Evolutionary conservation across 2,888 invertebrate genomes (phyloP).

Genomic region (Lissocephala sabroskyi): DNA sequence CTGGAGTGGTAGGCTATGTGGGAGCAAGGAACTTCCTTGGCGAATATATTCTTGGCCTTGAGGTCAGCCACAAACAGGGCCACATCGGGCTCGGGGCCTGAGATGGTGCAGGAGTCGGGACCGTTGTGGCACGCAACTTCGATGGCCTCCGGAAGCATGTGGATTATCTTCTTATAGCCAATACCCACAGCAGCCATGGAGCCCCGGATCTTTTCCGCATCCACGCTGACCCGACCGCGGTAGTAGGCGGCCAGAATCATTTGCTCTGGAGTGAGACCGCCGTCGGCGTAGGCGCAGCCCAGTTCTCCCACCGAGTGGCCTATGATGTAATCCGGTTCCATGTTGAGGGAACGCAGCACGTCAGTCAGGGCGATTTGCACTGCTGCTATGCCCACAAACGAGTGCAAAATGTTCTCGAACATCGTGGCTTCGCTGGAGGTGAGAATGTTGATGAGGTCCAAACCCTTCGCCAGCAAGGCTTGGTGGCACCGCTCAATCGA

Average conservation of each 20-base stretch:
- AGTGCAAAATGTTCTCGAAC: slow-evolving; percentile 79
- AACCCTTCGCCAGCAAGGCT: slow-evolving; percentile 75
- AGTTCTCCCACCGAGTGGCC: slow-evolving; percentile 96
- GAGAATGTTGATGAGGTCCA: slow-evolving; percentile 79
- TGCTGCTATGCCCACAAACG: slow-evolving; percentile 84
- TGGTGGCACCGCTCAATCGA: slow-evolving; percentile 78
- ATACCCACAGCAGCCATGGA: slow-evolving; percentile 92
- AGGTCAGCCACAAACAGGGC: slow-evolving; percentile 79
- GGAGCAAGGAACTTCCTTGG: slow-evolving; percentile 86
- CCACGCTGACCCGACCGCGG: slow-evolving; percentile 83
- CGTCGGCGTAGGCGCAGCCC: slow-evolving; percentile 96
- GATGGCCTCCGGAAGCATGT: slow-evolving; percentile 82
- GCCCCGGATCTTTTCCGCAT: slow-evolving; percentile 80
- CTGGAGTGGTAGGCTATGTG: slow-evolving; percentile 93
- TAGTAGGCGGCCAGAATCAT: slow-evolving; percentile 89
- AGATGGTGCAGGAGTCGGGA: slow-evolving; percentile 89
- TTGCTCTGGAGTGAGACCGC: slow-evolving; percentile 89
- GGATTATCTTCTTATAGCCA: slow-evolving; percentile 75
- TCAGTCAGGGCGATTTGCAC: slow-evolving; percentile 79
- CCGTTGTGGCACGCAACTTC: slow-evolving; percentile 92
- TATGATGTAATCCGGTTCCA: slow-evolving; percentile 82
- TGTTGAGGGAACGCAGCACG: slow-evolving; percentile 75
- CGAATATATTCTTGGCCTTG: slow-evolving; percentile 82
- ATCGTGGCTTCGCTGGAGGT: slow-evolving; percentile 77
- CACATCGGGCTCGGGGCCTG: slow-evolving; percentile 84